phyloP scores from a whole-genome alignment of 2,113 vertebrate genomes.

The Sakesphorus luctuosus region DNA sequence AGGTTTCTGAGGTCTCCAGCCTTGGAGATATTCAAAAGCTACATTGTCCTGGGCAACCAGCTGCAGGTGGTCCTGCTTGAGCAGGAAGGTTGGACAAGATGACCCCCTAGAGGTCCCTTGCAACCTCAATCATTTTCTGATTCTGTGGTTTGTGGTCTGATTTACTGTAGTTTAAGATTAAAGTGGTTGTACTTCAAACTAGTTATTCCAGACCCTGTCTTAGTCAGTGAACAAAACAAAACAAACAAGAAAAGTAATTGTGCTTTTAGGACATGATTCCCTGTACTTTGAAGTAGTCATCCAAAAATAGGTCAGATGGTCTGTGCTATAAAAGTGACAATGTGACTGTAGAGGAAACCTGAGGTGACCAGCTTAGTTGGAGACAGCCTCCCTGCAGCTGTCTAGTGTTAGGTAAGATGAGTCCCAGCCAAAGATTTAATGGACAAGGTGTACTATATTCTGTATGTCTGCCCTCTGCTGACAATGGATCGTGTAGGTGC shows the following conservation, averaged over 20 bases:
- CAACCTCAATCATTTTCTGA: neutral
- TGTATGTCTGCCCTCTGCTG: neutral
- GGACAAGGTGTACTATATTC: neutral
- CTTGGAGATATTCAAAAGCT: neutral
- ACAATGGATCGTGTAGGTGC: neutral
- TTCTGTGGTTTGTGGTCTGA: neutral
- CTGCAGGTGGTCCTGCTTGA: neutral
- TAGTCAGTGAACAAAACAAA: neutral
- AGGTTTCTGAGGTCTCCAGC: neutral
- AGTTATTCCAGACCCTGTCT: neutral
- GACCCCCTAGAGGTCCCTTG: neutral
- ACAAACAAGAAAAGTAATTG: neutral
- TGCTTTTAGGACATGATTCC: neutral
- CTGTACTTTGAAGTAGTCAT: neutral
- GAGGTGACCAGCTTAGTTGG: neutral
- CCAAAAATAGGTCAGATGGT: neutral
- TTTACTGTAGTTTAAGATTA: neutral
- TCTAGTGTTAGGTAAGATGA: neutral
- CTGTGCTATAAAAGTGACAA: neutral
- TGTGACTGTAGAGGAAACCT: neutral
- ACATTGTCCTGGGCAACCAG: neutral
- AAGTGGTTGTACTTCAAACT: neutral
- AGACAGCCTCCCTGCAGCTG: neutral
- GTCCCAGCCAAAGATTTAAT: neutral
- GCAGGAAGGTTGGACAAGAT: neutral